Conservation (phyloP, 2,113 vertebrate species). For the Vidua chalybeata region DNA sequence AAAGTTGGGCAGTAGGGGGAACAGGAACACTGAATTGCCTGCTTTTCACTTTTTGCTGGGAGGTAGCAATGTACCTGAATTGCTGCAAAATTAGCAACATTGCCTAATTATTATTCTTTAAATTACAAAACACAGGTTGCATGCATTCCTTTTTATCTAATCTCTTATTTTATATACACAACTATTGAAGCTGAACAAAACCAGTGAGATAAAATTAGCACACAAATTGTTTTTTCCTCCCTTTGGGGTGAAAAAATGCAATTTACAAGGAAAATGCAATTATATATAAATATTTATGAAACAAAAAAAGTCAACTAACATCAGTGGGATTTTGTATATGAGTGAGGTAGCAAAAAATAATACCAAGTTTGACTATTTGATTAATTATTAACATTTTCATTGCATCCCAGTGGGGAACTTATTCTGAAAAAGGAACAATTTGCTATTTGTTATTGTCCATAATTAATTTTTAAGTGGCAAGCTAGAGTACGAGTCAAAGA, state of each 20-base stretch:
- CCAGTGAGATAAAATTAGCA: constrained; percentile 79
- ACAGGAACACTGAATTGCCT: constrained; percentile 9
- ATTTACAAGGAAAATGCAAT: constrained; percentile 75
- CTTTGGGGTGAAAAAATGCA: constrained; percentile 74
- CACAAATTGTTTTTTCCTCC: constrained; percentile 78
- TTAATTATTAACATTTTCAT: constrained; percentile 60
- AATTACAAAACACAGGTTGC: constrained; percentile 58
- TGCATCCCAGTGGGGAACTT: constrained; percentile 4
- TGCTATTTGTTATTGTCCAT: constrained; percentile 13
- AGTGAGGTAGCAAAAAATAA: constrained; percentile 50
- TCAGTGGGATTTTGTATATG: constrained; percentile 7
- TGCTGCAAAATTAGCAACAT: constrained; percentile 61
- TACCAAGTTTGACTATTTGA: constrained; percentile 26
- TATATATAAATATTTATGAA: constrained; percentile 81
- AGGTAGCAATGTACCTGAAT: constrained; percentile 26
- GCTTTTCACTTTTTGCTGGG: background rate
- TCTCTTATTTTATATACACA: constrained; percentile 75
- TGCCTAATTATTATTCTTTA: constrained; percentile 74
- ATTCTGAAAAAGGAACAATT: constrained; percentile 32
- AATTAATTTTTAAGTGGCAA: constrained; percentile 59
- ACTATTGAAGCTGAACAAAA: constrained; percentile 76
- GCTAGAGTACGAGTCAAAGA: background rate
- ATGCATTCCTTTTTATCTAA: constrained; percentile 73
- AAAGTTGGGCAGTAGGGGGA: background rate
- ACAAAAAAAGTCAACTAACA: constrained; percentile 56